Conservation (phyloP, 2,888 invertebrate genomes). For the Halocaridina rubra region DNA sequence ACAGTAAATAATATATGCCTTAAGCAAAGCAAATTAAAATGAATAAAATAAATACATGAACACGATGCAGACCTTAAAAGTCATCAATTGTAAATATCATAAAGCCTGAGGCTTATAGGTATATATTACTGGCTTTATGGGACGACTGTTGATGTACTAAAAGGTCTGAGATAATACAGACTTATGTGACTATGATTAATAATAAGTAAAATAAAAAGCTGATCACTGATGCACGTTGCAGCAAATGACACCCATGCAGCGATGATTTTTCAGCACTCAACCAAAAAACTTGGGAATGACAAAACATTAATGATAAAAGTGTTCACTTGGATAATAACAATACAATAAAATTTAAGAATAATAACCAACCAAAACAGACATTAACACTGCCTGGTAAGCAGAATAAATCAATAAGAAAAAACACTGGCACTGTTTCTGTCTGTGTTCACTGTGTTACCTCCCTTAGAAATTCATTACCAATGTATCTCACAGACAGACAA, state of each 20-base stretch:
- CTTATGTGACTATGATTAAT: background rate
- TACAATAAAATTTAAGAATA: constrained; percentile 57
- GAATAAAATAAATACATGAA: constrained; percentile 47
- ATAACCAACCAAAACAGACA: constrained; percentile 63
- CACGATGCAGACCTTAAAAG: constrained; percentile 55
- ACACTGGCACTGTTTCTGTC: constrained; percentile 51
- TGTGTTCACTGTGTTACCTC: constrained; percentile 55
- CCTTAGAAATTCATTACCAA: constrained; percentile 10
- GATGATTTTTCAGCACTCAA: constrained; percentile 54
- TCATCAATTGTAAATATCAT: constrained; percentile 33
- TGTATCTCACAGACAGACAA: constrained; percentile 16
- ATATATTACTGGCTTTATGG: constrained; percentile 22
- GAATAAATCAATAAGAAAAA: constrained; percentile 58
- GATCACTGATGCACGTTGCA: constrained; percentile 51
- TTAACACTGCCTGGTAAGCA: constrained; percentile 60
- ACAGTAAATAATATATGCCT: constrained; percentile 42
- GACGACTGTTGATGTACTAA: constrained; percentile 13
- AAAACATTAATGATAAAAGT: constrained; percentile 46
- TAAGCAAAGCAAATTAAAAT: constrained; percentile 46
- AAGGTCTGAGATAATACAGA: constrained; percentile 37
- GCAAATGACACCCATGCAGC: constrained; percentile 59
- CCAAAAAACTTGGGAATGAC: constrained; percentile 43
- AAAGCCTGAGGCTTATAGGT: constrained; percentile 53
- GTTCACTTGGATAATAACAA: constrained; percentile 44
- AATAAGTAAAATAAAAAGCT: constrained; percentile 32